A percentile compares a stretch with the other conserved stretches of the same genome.
Evolutionary conservation across 2,797 vertebrate species (phyloP).

Genomic region (Phyllotis vaccarum): DNA sequence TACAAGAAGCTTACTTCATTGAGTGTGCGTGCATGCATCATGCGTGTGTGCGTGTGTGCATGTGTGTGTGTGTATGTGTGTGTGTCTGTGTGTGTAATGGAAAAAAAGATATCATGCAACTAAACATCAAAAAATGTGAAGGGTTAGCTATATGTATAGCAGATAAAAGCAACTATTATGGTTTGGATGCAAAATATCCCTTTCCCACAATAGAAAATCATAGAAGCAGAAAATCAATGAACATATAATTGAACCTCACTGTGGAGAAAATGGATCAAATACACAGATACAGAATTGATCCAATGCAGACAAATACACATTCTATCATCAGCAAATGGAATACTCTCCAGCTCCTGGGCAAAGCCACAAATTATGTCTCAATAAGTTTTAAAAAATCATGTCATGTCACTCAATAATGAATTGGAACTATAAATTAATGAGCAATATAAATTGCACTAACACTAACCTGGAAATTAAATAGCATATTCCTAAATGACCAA

Average conservation of each 20-base stretch:
- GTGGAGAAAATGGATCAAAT: background rate
- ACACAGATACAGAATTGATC: background rate
- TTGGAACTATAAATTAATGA: background rate
- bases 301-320: background rate
- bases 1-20: background rate
- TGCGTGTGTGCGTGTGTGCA: no score
- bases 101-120: background rate
- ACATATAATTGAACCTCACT: background rate
- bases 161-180: background rate
- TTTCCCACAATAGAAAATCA: background rate
- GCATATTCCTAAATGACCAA: background rate
- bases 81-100: background rate
- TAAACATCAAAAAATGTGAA: background rate
- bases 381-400: background rate
- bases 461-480: background rate
- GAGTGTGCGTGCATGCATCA: background rate
- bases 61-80: background rate
- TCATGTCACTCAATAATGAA: background rate
- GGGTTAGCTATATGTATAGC: background rate
- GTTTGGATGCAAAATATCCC: background rate
- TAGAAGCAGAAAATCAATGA: background rate
- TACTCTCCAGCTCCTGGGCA: background rate
- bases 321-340: background rate
- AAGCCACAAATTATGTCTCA: background rate
- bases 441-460: background rate